Conservation (phyloP, 1,140 invertebrate species). For the Macrobrachium nipponense region DNA sequence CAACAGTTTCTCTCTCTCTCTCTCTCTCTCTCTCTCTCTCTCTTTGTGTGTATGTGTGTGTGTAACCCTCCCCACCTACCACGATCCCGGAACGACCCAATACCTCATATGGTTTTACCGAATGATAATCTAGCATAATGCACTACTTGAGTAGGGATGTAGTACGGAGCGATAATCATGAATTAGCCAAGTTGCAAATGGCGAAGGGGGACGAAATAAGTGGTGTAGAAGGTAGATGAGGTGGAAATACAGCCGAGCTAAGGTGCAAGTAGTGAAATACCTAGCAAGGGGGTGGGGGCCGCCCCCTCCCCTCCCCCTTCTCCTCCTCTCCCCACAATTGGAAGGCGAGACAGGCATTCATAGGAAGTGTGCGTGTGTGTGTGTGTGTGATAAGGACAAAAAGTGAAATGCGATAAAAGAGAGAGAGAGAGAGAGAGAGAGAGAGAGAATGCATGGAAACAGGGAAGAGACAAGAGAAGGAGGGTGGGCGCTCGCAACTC, state of each 20-base stretch:
- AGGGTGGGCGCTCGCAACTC: too few species aligned
- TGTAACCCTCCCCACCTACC: too few species aligned
- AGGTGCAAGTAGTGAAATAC: constrained; percentile 6
- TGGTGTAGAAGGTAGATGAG: constrained; percentile 4
- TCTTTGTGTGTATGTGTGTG: too few species aligned
- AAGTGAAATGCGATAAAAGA: background rate
- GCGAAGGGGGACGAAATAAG: background rate
- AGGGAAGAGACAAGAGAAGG: too few species aligned
- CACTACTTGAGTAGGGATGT: too few species aligned
- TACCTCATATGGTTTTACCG: too few species aligned
- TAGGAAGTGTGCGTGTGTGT: background rate
- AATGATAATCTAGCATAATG: too few species aligned
- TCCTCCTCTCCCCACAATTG: background rate
- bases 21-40: too few species aligned
- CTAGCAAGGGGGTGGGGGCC: constrained; percentile 6
- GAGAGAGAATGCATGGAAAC: background rate
- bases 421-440: constrained; percentile 28
- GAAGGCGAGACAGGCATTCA: background rate
- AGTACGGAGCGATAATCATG: background rate
- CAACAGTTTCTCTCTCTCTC: too few species aligned
- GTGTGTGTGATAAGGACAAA: constrained; percentile 1
- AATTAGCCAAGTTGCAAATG: constrained; percentile 2
- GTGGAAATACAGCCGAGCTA: constrained; percentile 4
- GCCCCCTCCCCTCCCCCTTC: background rate
- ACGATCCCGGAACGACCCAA: too few species aligned